phyloP scores from a whole-genome alignment of 1,140 invertebrate genomes.

The Vanessa tameamea region DNA sequence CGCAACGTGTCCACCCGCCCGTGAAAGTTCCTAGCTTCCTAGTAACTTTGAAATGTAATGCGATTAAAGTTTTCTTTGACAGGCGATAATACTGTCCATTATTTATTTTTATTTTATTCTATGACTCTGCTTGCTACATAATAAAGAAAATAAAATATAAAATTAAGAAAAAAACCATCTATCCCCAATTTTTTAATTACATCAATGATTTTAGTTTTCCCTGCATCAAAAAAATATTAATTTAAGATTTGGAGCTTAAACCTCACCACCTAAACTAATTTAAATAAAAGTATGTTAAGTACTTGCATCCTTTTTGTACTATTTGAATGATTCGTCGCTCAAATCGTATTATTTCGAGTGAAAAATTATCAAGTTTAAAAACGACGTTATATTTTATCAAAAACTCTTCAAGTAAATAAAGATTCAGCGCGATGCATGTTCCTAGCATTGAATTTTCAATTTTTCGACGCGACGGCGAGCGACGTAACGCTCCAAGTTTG shows the following conservation, averaged over 20 bases:
- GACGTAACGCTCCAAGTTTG: slow-evolving; percentile 47
- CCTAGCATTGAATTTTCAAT: slow-evolving; percentile 29
- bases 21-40: slow-evolving; percentile 23
- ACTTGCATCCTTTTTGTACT: too few species aligned
- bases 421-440: slow-evolving; percentile 21
- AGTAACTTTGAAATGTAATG: slow-evolving; percentile 25
- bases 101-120: slow-evolving; percentile 16
- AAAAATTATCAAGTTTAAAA: not conserved
- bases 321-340: too few species aligned
- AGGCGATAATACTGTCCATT: slow-evolving; percentile 28
- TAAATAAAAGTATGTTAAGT: too few species aligned
- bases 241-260: too few species aligned
- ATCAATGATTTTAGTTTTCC: too few species aligned
- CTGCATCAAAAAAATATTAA: too few species aligned
- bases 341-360: not conserved
- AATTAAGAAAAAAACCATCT: too few species aligned
- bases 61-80: slow-evolving; percentile 38
- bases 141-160: not conserved
- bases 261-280: too few species aligned
- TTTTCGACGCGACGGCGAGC: slow-evolving; percentile 27
- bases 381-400: not conserved
- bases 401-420: slow-evolving; percentile 14
- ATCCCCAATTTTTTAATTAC: too few species aligned
- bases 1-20: slow-evolving; percentile 30
- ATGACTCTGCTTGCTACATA: not conserved